A percentile compares a stretch with the other conserved stretches of the same genome.
Conservation (phyloP, 2,113 vertebrate species). For the Noturus placidus region DNA sequence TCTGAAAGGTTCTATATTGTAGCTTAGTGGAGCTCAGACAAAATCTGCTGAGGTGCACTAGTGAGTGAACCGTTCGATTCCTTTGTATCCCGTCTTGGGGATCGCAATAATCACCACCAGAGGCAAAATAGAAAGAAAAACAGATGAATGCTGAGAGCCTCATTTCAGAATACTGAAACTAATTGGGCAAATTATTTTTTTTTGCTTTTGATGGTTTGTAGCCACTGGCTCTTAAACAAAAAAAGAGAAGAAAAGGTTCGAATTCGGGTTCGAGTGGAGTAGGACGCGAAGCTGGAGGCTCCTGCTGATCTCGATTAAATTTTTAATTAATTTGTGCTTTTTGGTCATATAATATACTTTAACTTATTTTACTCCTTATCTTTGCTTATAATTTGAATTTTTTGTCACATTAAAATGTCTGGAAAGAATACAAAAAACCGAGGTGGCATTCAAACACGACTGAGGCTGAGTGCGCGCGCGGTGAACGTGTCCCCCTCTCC, state of each 20-base stretch:
- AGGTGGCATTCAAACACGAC: too few species aligned
- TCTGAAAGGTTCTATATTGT: slow-evolving; percentile 76
- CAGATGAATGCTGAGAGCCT: slow-evolving; percentile 43
- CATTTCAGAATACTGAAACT: background rate
- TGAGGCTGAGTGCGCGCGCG: too few species aligned
- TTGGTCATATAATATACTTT: too few species aligned
- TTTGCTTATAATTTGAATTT: too few species aligned
- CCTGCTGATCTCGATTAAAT: too few species aligned
- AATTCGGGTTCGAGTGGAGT: too few species aligned
- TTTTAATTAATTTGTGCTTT: too few species aligned
- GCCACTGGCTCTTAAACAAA: slow-evolving; percentile 44
- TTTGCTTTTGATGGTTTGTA: slow-evolving; percentile 52
- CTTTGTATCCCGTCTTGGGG: slow-evolving; percentile 69
- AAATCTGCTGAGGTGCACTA: slow-evolving; percentile 74
- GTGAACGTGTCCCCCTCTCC: too few species aligned
- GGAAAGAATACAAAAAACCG: too few species aligned
- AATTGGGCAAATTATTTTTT: background rate
- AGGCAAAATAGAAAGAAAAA: slow-evolving; percentile 44
- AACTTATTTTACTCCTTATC: too few species aligned
- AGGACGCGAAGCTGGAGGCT: too few species aligned
- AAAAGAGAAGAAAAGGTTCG: slow-evolving; percentile 38
- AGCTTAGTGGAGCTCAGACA: slow-evolving; percentile 75
- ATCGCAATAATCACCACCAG: slow-evolving; percentile 65
- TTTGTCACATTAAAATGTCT: too few species aligned
- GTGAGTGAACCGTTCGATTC: slow-evolving; percentile 70